Percentiles rank a stretch among this genome's conserved stretches.
These are phyloP conservation scores for Heteromormyrus szaboi DNA, from an alignment of 2,797 vertebrate species.

Conservation along the genomic window DNA sequence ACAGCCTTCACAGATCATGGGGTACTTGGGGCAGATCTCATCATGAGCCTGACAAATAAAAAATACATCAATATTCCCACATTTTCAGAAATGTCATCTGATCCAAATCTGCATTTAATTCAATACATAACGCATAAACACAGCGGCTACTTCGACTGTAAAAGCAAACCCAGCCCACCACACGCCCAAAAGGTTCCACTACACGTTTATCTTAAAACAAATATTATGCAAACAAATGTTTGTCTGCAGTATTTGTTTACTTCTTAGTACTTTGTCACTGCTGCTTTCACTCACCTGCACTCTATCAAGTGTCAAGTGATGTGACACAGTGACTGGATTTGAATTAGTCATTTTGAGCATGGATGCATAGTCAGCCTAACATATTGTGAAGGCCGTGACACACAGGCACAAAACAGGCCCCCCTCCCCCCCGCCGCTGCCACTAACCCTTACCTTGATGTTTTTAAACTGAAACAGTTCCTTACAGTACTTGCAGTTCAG, in stretches of 20 bases:
- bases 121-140: not conserved
- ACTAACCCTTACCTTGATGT: constrained; percentile 58
- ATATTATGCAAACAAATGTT: not conserved
- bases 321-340: not conserved
- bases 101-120: not conserved
- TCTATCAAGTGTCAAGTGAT: not conserved
- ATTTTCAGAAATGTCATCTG: not conserved
- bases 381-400: not conserved
- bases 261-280: not conserved
- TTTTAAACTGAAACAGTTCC: constrained; percentile 66
- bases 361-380: not conserved
- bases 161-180: not conserved
- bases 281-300: not conserved
- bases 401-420: not conserved
- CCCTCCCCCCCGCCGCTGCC: not conserved
- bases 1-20: constrained; percentile 86
- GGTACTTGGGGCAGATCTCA: constrained; percentile 86
- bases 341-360: not conserved
- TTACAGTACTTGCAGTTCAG: constrained; percentile 78
- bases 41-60: constrained; percentile 73
- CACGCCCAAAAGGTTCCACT: not conserved
- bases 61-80: not conserved
- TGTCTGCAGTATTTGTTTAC: not conserved
- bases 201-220: not conserved
- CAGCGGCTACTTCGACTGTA: not conserved